phyloP scores from a whole-genome alignment of 2,888 invertebrate genomes.

The Lypha dubia region DNA sequence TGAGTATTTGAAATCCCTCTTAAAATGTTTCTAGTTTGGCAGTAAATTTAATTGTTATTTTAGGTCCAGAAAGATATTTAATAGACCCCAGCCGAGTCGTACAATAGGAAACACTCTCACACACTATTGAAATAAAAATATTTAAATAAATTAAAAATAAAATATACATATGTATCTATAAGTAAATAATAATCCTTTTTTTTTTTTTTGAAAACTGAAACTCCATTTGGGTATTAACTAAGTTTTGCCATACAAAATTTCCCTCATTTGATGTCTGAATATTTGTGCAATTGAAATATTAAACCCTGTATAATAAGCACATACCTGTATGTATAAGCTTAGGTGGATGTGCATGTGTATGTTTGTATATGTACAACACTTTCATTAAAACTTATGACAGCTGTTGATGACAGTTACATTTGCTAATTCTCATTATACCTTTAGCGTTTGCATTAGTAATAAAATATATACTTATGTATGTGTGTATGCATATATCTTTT shows the following conservation, averaged over 20 bases:
- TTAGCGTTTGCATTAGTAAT: slow-evolving; percentile 35
- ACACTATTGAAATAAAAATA: too few relatives aligned
- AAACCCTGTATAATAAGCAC: neutral
- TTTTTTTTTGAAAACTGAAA: neutral
- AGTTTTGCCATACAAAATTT: neutral
- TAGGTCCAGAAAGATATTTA: too few relatives aligned
- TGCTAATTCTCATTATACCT: slow-evolving; percentile 68
- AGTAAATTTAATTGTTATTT: too few relatives aligned
- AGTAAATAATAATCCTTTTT: too few relatives aligned
- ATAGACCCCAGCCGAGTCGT: too few relatives aligned
- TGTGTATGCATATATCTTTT: slow-evolving; percentile 5
- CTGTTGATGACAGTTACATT: slow-evolving; percentile 70
- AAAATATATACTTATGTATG: neutral
- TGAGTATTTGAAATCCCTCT: too few relatives aligned
- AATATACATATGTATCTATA: too few relatives aligned
- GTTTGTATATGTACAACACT: slow-evolving; percentile 25
- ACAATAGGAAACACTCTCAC: too few relatives aligned
- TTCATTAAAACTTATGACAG: slow-evolving; percentile 65
- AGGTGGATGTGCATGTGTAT: neutral
- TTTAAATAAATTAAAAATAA: too few relatives aligned
- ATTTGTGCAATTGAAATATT: neutral
- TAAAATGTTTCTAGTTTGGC: too few relatives aligned
- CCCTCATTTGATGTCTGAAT: neutral
- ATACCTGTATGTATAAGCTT: neutral
- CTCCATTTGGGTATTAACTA: neutral